phyloP scores from a whole-genome alignment of 1,140 invertebrate species.

The Drosophila nasuta region DNA sequence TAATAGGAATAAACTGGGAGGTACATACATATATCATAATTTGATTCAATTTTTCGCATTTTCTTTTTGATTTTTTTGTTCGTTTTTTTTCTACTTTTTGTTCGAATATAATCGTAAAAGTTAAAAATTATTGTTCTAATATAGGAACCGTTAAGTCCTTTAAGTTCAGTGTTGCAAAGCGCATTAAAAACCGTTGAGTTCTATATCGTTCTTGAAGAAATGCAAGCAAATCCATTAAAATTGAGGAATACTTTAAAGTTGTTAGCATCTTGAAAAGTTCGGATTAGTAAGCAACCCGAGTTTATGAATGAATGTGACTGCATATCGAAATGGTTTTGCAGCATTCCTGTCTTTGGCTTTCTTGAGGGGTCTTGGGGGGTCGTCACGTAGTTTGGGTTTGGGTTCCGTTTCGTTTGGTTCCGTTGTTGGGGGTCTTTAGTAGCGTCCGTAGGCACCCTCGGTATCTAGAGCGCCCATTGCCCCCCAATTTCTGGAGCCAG shows the following conservation, averaged over 20 bases:
- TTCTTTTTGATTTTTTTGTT: conserved; percentile 25
- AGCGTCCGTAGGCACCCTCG: conserved; percentile 69
- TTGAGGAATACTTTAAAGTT: neutral
- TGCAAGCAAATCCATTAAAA: neutral
- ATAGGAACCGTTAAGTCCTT: conserved; percentile 70
- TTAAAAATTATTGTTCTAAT: conserved; percentile 79
- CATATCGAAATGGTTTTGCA: conserved; percentile 24
- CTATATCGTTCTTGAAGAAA: neutral
- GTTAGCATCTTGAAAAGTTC: neutral
- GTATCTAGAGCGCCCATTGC: conserved; percentile 70
- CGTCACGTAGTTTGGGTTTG: conserved; percentile 40
- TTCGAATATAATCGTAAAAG: conserved; percentile 53
- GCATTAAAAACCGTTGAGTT: conserved; percentile 58
- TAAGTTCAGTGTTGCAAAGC: conserved; percentile 34
- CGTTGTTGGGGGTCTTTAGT: conserved; percentile 37
- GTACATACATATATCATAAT: conserved; percentile 23
- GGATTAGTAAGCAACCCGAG: too few relatives aligned
- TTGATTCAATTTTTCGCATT: conserved; percentile 8
- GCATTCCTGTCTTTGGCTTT: conserved; percentile 10
- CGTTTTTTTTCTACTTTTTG: conserved; percentile 10
- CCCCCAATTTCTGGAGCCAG: conserved; percentile 73
- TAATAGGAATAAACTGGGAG: neutral
- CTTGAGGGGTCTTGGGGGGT: conserved; percentile 18
- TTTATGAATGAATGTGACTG: neutral
- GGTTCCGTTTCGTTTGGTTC: conserved; percentile 5